These are phyloP conservation scores for Euspilapteryx auroguttella DNA, from an alignment of 2,888 invertebrate genomes.

Conservation along the genomic window DNA sequence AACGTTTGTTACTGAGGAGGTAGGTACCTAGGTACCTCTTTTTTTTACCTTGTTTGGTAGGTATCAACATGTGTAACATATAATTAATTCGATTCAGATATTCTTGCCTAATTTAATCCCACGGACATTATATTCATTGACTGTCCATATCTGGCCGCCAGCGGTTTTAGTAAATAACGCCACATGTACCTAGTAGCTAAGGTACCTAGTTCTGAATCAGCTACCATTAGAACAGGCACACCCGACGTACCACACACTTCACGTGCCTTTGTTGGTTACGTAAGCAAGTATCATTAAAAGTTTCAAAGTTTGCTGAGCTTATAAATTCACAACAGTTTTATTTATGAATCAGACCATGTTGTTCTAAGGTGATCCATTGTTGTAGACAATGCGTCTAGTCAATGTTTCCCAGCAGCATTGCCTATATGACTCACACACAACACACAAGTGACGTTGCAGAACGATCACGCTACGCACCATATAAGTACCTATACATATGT, in stretches of 20 bases:
- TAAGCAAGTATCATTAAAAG: not conserved
- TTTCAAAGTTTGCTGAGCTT: not conserved
- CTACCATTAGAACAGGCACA: not conserved
- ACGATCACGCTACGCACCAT: conserved; percentile 25
- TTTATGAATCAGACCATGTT: conserved; percentile 43
- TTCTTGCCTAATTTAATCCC: no score
- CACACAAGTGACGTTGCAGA: conserved; percentile 30
- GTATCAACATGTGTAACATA: no score
- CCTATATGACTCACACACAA: conserved; percentile 40
- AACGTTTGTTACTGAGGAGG: no score
- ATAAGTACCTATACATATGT: no score
- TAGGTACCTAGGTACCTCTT: no score
- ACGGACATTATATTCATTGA: no score
- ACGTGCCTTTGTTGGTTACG: not conserved
- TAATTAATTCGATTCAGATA: no score
- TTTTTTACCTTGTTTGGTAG: no score
- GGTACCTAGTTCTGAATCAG: no score
- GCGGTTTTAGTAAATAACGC: no score
- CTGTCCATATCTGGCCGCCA: no score
- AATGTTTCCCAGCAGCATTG: conserved; percentile 32
- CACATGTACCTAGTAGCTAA: no score
- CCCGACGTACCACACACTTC: not conserved
- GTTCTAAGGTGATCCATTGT: conserved; percentile 41
- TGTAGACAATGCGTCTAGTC: conserved; percentile 50
- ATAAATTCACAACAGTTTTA: conserved; percentile 18